Percentiles rank a stretch among this genome's conserved stretches.
Conservation (phyloP, 2,888 invertebrate species). For the Rhamphomyia laevipes region DNA sequence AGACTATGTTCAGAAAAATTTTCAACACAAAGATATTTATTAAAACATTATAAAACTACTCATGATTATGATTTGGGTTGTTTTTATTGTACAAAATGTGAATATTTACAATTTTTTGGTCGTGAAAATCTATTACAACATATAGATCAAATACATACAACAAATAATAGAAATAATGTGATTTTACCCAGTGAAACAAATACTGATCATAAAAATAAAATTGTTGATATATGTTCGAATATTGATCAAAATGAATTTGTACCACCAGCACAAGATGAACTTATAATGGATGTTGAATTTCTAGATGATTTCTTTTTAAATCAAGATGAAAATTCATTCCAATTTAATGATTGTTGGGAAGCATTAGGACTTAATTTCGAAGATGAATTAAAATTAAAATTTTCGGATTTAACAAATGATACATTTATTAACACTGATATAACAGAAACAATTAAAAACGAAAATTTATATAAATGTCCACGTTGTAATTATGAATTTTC, state of each 20-base stretch:
- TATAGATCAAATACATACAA: not conserved
- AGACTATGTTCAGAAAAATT: slow-evolving; percentile 12
- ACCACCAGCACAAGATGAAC: slow-evolving; percentile 1
- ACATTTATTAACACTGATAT: not conserved
- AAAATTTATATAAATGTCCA: slow-evolving; percentile 17
- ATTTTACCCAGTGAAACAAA: slow-evolving; percentile 7
- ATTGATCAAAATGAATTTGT: slow-evolving; percentile 13
- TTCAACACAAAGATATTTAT: slow-evolving; percentile 14
- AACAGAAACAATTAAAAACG: not conserved
- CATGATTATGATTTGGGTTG: no score
- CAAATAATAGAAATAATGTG: slow-evolving; percentile 2
- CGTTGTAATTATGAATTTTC: slow-evolving; percentile 18
- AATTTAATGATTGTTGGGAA: slow-evolving; percentile 23
- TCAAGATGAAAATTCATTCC: slow-evolving; percentile 20
- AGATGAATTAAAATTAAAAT: slow-evolving; percentile 14
- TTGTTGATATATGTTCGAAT: slow-evolving; percentile 1
- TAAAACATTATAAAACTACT: slow-evolving; percentile 10
- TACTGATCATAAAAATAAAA: slow-evolving; percentile 10
- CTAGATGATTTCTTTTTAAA: slow-evolving; percentile 21
- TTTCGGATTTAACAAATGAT: not conserved
- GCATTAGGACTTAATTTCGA: slow-evolving; percentile 19
- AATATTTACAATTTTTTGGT: not conserved
- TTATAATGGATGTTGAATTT: slow-evolving; percentile 22
- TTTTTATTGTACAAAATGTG: no score
- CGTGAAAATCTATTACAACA: not conserved